Conservation (phyloP, 2,113 vertebrate genomes). For the Pteropus alecto region DNA sequence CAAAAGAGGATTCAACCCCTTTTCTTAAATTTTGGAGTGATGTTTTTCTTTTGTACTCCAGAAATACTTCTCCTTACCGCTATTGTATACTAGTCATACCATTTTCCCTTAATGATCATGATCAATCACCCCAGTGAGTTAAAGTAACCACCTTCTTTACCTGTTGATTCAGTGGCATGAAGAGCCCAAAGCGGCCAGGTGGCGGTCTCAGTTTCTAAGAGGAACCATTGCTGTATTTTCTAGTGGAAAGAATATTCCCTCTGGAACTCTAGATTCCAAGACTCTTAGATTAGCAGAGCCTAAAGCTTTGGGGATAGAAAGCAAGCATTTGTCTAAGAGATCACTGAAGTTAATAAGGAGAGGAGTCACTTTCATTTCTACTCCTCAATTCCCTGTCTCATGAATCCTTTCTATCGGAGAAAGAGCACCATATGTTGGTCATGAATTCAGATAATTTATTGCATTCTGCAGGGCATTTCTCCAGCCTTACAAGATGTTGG, state of each 20-base stretch:
- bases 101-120: not conserved
- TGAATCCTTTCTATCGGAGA: not conserved
- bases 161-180: not conserved
- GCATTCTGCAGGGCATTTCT: not conserved
- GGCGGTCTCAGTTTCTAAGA: not conserved
- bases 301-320: not conserved
- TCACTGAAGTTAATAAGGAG: not conserved
- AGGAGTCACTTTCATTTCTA: not conserved
- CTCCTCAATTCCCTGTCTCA: not conserved
- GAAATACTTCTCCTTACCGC: not conserved
- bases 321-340: not conserved
- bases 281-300: not conserved
- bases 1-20: not conserved
- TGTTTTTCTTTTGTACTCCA: not conserved
- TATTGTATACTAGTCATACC: not conserved
- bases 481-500: not conserved
- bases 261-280: not conserved
- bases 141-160: not conserved
- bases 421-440: not conserved
- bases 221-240: not conserved
- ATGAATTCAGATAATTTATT: not conserved
- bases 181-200: not conserved
- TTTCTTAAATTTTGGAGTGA: not conserved
- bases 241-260: not conserved
- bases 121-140: not conserved